These are phyloP conservation scores for Euspilapteryx auroguttella DNA, from an alignment of 2,888 invertebrate genomes.

Conservation along the genomic window DNA sequence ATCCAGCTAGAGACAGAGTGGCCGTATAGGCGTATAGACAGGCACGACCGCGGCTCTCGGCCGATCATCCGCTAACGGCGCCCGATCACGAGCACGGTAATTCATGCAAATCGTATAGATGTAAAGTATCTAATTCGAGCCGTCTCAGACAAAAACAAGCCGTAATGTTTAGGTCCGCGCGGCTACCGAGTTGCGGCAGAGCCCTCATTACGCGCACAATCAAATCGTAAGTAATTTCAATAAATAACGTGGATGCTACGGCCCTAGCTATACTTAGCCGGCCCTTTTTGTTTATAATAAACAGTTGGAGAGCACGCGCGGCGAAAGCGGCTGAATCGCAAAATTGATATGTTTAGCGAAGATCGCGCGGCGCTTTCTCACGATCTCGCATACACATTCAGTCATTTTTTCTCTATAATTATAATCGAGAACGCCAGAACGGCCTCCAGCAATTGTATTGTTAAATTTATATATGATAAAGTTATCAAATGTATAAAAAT, in stretches of 20 bases:
- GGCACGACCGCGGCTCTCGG: conserved; percentile 5
- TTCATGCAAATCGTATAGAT: conserved; percentile 11
- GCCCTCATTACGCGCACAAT: conserved; percentile 45
- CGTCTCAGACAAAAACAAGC: conserved; percentile 35
- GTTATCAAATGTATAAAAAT: no score
- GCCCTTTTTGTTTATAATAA: conserved; percentile 51
- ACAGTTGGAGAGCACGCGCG: conserved; percentile 45
- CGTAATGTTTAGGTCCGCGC: conserved; percentile 36
- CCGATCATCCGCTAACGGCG: conserved; percentile 6
- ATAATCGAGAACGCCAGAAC: conserved; percentile 1
- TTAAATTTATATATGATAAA: no score
- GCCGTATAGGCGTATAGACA: no score
- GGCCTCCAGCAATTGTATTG: conserved; percentile 1
- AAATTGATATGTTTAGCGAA: conserved; percentile 52
- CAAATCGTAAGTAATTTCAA: conserved; percentile 59
- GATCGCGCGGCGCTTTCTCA: conserved; percentile 36
- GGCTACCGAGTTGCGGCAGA: conserved; percentile 37
- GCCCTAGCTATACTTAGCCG: conserved; percentile 27
- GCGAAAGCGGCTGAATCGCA: conserved; percentile 44
- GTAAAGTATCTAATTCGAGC: conserved; percentile 43
- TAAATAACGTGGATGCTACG: conserved; percentile 24
- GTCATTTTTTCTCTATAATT: conserved; percentile 9
- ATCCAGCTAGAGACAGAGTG: no score
- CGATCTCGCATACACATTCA: conserved; percentile 25
- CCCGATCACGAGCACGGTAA: conserved; percentile 7